Percentiles rank a stretch among this genome's conserved stretches.
phyloP scores from a whole-genome alignment of 2,888 invertebrate genomes.

The Trisateles emortualis region DNA sequence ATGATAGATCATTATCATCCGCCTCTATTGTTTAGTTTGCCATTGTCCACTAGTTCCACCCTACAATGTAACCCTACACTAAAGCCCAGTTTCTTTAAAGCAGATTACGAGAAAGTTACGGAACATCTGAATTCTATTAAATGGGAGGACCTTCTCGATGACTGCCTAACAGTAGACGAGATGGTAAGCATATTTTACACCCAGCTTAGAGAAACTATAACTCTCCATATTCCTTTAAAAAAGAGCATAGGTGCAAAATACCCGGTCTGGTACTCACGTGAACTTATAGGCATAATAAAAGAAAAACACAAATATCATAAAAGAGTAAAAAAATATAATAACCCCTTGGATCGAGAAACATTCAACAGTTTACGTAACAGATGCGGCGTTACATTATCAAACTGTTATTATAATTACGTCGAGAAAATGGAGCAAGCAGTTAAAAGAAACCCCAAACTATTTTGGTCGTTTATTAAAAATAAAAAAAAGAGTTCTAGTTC shows the following conservation, averaged over 20 bases:
- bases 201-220: neutral
- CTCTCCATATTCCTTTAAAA: neutral
- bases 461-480: constrained; percentile 9
- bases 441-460: constrained; percentile 5
- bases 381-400: neutral
- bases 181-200: neutral
- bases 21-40: neutral
- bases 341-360: neutral
- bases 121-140: neutral
- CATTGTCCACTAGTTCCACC: neutral
- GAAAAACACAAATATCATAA: neutral
- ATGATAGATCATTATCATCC: neutral
- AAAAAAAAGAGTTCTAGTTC: neutral
- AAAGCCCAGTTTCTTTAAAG: neutral
- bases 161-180: neutral
- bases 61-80: neutral
- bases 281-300: neutral
- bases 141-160: neutral
- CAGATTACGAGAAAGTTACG: neutral
- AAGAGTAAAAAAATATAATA: neutral
- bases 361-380: neutral
- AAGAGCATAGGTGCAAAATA: neutral
- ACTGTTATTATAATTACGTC: constrained; percentile 6
- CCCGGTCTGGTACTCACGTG: neutral
- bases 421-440: neutral